Conservation (phyloP, 2,113 vertebrate genomes). For the Motacilla tschutschensis region DNA sequence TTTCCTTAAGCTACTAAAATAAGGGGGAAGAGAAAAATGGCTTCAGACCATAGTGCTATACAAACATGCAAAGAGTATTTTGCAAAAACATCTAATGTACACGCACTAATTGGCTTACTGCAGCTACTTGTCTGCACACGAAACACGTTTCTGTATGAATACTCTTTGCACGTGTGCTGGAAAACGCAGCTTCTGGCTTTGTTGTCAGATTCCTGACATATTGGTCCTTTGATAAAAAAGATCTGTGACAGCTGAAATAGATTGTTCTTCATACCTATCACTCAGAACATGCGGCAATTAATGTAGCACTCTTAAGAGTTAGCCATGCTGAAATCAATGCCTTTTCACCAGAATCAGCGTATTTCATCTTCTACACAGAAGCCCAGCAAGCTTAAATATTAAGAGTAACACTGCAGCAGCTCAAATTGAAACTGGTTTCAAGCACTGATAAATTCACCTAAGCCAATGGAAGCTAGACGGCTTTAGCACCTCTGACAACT, state of each 20-base stretch:
- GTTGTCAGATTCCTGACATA: not conserved
- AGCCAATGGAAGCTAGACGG: not conserved
- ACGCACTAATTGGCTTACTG: not conserved
- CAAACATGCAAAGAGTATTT: not conserved
- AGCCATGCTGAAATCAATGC: not conserved
- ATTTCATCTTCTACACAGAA: not conserved
- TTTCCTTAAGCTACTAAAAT: conserved; percentile 27
- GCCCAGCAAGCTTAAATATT: not conserved
- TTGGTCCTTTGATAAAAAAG: not conserved
- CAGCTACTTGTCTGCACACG: not conserved
- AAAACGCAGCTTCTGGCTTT: not conserved
- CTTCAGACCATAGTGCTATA: not conserved
- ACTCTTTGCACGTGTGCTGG: not conserved
- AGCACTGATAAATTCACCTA: not conserved
- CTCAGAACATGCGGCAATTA: not conserved
- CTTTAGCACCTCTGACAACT: not conserved
- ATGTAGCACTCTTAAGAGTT: not conserved
- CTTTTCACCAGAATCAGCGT: not conserved
- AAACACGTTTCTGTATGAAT: not conserved
- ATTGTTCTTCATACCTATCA: not conserved
- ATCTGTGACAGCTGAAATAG: not conserved
- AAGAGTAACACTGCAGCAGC: not conserved
- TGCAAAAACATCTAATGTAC: not conserved
- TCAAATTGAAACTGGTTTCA: not conserved
- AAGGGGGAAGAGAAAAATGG: not conserved